Conservation (phyloP, 2,797 vertebrate species). For the Hybognathus amarus region DNA sequence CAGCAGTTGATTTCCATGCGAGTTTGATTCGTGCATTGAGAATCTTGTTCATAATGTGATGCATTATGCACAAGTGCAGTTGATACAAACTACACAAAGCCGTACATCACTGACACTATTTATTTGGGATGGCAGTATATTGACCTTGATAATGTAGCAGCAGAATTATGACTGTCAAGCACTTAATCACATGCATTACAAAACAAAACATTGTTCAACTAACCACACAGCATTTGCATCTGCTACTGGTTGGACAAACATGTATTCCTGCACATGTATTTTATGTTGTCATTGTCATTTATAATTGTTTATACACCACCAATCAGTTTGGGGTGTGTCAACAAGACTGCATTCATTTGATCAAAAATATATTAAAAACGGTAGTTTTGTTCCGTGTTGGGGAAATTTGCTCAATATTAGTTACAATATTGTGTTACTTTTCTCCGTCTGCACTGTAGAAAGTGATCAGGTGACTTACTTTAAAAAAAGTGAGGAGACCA, state of each 20-base stretch:
- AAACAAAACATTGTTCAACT: neutral
- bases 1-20: slow-evolving; percentile 2
- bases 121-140: neutral
- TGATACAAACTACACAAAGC: neutral
- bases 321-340: neutral
- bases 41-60: neutral
- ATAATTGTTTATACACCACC: neutral
- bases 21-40: neutral
- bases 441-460: too few relatives aligned
- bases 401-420: too few relatives aligned
- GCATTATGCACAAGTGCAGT: neutral
- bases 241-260: neutral
- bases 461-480: too few relatives aligned
- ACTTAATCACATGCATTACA: neutral
- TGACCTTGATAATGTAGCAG: neutral
- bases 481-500: too few relatives aligned
- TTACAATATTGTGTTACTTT: too few relatives aligned
- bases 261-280: neutral
- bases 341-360: neutral
- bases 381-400: too few relatives aligned
- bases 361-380: neutral
- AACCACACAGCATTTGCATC: neutral
- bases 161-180: neutral
- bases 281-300: too few relatives aligned
- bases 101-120: neutral